Base-by-base conservation (phyloP, 2,797 vertebrate species). In the Argya squamiceps region DNA sequence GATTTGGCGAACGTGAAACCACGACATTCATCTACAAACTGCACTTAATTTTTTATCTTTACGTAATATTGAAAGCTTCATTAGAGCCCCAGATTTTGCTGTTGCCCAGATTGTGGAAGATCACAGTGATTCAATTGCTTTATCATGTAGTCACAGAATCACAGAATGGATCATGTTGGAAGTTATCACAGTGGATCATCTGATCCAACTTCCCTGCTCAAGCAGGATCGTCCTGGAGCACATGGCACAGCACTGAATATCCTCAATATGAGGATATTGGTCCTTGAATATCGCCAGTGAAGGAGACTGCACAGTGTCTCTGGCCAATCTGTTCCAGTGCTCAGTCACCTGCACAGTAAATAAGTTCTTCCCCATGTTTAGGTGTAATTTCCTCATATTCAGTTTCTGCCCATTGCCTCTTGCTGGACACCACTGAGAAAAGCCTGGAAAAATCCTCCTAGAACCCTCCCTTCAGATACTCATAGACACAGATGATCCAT, bases 401-500 rank as follows among this genome's bases (percentile, higher is more conserved):
- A 26, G 14, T 39, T 47, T 47, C 47, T 47, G 21, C 24, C 30
- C 8, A 3, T 26, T 62, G 14, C 6, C 24, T 34, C 39, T 34
- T 69, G 17, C 30, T 62, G 26, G 30, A 4, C 41, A 62, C 4
- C 24, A 26, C 47, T 60, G 55, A 21, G 34, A 77, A 47, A 18
- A 55, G 24, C 41, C 56, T 62, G 24, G 34, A 30, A 69, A 21
- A 9, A 46, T 34, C 21, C 13, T 55, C 30, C 30, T 55, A 56
- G 6, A 16, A 18, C 21, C 26, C 12, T 47, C 5, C 24, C 9
- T n/a, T 59, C 46, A 46, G 46, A 20, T 46, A 22, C 11, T 30
- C 16, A 18, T 4, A 17, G 19, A 24, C 0, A 0, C 32, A 10
- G 27, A 19, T 44, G 12, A 14, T 46, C 24, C 5, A 9, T 12